Evolutionary conservation across 2,888 invertebrate species (phyloP).

Genomic region (Calameuta filiformis): DNA sequence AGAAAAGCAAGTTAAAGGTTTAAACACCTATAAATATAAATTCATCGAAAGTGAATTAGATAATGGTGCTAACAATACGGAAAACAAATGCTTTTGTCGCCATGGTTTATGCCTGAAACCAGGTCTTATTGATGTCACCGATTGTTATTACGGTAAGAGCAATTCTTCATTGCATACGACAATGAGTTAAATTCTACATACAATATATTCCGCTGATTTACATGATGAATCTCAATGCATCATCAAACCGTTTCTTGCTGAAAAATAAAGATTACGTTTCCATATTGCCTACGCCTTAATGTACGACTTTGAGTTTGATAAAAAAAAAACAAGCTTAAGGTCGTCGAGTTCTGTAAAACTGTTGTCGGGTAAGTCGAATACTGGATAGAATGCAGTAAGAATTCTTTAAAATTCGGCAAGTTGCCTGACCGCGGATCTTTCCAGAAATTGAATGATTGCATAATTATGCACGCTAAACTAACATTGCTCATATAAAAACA

Average conservation of each 20-base stretch:
- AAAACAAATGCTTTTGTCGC: conserved; percentile 86
- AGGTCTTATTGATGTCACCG: conserved; percentile 85
- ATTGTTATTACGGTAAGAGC: conserved; percentile 82
- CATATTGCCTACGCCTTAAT: too few relatives aligned
- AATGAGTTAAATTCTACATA: not conserved
- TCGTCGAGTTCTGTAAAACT: not conserved
- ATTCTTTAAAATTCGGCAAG: not conserved
- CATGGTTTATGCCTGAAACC: conserved; percentile 77
- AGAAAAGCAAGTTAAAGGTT: conserved; percentile 72
- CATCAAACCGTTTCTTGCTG: not conserved
- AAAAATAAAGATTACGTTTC: not conserved
- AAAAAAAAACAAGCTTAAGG: not conserved
- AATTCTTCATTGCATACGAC: conserved; percentile 1
- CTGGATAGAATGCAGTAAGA: not conserved
- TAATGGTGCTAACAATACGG: conserved; percentile 77
- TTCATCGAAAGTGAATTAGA: conserved; percentile 83
- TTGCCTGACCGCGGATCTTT: not conserved
- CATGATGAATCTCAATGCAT: not conserved
- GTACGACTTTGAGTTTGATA: too few relatives aligned
- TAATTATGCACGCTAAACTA: not conserved
- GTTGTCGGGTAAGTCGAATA: not conserved
- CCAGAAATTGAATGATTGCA: not conserved
- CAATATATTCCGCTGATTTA: not conserved
- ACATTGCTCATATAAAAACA: not conserved
- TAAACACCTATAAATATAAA: conserved; percentile 78